Base-by-base conservation (phyloP, 2,113 vertebrate genomes). In the Plecturocebus donacophilus region DNA sequence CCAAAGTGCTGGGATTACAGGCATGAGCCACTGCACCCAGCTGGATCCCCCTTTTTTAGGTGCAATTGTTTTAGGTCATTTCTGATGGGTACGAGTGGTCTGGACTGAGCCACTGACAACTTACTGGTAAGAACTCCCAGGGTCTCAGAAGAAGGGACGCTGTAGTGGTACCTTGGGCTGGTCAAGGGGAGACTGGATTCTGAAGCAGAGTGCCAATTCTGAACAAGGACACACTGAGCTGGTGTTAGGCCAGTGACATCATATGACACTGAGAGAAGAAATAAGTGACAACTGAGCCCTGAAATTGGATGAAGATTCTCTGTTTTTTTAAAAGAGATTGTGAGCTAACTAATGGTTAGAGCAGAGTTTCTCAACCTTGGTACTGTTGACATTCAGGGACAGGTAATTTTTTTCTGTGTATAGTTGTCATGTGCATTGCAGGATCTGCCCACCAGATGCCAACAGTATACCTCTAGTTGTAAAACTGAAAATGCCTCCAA, bases 401-500 rank as follows among this genome's bases (percentile, higher is more conserved):
- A 19, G 92, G 23, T 23, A 6, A 32, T 38, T 83, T 54, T 54
- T 23, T 27, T 6, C 17, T 79, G 35, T 64, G 7, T 13, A 4
- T 16, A 38, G n/a, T 13, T 17, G 3, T 68, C 21, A 58, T 0
- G 14, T 35, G 21, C 12, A 12, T 1, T 32, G 5, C 14, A 38
- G 45, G 73, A 10, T 40, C 68, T 70, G 19, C 38, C 38, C 45
- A 12, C 3, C n/a, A 68, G 38, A 80, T 16, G 12, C 27, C 58
- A 58, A 42, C 1, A 40, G 25, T 23, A 27, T 3, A n/a, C 40
- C 20, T 61, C 83, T 40, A 32, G 8, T 8, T 75, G 23, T 30
- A 90, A 32, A 71, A 54, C n/a, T 9, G 27, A 52, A 27, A 58
- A 93, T 21, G 21, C 5, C 47, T 71, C 86, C 35, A 73, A 76